phyloP scores from a whole-genome alignment of 2,113 vertebrate species.

The Rhinoptilus africanus region DNA sequence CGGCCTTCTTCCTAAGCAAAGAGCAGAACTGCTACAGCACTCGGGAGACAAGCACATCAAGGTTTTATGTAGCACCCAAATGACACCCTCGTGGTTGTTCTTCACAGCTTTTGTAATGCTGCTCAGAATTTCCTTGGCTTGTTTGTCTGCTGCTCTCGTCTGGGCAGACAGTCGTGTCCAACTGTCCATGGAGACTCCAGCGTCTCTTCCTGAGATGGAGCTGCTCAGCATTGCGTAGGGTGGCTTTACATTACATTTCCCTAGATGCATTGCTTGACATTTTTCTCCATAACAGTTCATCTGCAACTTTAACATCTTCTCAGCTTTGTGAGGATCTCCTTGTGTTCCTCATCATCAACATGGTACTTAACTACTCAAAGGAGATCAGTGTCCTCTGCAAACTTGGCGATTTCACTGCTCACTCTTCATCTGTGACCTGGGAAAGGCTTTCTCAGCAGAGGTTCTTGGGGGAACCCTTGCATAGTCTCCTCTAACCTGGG shows the following conservation, averaged over 20 bases:
- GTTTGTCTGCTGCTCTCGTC: not conserved
- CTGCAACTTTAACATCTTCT: not conserved
- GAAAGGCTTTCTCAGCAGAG: not conserved
- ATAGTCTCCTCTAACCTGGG: not conserved
- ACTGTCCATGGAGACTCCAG: not conserved
- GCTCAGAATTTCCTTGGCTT: not conserved
- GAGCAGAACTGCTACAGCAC: not conserved
- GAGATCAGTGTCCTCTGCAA: not conserved
- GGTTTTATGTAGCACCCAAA: not conserved
- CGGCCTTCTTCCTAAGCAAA: not conserved
- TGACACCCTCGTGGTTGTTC: not conserved
- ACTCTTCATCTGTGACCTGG: not conserved
- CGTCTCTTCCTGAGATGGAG: not conserved
- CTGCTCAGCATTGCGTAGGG: not conserved
- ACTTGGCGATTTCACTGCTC: not conserved
- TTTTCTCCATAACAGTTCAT: not conserved
- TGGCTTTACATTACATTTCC: not conserved
- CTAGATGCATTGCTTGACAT: not conserved
- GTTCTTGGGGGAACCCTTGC: not conserved
- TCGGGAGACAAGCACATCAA: not conserved
- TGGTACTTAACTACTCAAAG: not conserved
- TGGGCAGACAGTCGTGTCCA: not conserved
- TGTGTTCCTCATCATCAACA: not conserved
- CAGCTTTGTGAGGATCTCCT: not conserved
- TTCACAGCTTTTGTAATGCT: not conserved